Conservation (phyloP, 2,113 vertebrate genomes). For the Uria lomvia region DNA sequence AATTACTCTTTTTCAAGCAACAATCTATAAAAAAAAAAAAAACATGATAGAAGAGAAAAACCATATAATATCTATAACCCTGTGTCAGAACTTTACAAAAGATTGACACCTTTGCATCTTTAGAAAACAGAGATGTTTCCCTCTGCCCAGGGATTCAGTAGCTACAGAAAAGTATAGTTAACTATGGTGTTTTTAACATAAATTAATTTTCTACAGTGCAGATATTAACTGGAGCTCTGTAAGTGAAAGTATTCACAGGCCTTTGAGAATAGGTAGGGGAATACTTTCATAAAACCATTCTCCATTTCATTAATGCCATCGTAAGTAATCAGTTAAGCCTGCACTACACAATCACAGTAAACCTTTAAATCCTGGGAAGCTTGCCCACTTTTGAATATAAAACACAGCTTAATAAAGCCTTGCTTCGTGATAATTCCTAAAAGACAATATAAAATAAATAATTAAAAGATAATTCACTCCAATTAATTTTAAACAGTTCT, state of each 20-base stretch:
- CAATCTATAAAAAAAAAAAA: not conserved
- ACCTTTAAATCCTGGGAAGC: not conserved
- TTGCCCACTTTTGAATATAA: not conserved
- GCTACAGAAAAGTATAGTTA: not conserved
- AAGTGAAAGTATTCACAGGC: not conserved
- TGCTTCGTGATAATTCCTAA: not conserved
- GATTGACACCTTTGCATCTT: not conserved
- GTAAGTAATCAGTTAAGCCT: not conserved
- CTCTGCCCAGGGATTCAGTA: not conserved
- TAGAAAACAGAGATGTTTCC: not conserved
- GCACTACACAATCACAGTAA: not conserved
- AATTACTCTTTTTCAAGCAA: not conserved
- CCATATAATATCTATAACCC: accelerated
- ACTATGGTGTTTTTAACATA: not conserved
- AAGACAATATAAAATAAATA: not conserved
- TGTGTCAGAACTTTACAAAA: not conserved
- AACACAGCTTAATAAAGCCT: not conserved
- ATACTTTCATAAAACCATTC: not conserved
- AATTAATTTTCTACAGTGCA: not conserved
- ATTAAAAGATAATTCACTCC: not conserved
- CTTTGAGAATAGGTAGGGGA: not conserved
- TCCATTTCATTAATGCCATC: not conserved
- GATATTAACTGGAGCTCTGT: not conserved
- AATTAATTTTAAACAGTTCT: not conserved
- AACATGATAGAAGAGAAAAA: not conserved